Conservation (phyloP, 2,888 invertebrate genomes). For the Drosophila pegasa region DNA sequence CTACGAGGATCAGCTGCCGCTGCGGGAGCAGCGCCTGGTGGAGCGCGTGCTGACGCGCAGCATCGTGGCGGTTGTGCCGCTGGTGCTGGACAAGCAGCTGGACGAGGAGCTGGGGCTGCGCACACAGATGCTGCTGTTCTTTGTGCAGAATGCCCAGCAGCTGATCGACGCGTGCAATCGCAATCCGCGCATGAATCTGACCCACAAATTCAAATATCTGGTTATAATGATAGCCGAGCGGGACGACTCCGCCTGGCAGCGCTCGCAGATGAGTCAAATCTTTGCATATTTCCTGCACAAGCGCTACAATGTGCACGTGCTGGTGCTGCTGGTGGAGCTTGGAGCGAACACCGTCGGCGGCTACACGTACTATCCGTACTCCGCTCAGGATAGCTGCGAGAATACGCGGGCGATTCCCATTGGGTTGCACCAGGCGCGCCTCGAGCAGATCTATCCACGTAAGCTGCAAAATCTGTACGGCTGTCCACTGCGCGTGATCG, state of each 20-base stretch:
- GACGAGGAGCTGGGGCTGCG: conserved; percentile 4
- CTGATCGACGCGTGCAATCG: background rate
- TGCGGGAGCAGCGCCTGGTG: conserved; percentile 11
- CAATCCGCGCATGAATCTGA: conserved; percentile 1
- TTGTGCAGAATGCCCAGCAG: conserved; percentile 42
- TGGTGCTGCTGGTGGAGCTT: conserved; percentile 33
- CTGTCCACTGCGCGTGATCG: conserved; percentile 65
- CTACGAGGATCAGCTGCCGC: conserved; percentile 17
- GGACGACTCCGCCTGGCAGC: background rate
- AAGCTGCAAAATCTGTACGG: conserved; percentile 70
- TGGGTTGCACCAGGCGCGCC: background rate
- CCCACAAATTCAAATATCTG: conserved; percentile 28
- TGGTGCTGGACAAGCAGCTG: conserved; percentile 25
- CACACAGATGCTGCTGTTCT: conserved; percentile 35
- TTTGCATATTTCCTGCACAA: conserved; percentile 50
- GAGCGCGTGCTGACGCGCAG: conserved; percentile 4
- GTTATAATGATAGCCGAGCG: conserved; percentile 35
- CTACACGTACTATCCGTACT: conserved; percentile 54
- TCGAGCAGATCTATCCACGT: conserved; percentile 42
- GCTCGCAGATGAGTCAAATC: conserved; percentile 41
- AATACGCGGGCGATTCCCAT: conserved; percentile 28
- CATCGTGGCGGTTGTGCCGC: conserved; percentile 25
- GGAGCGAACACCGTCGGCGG: background rate
- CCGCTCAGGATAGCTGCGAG: conserved; percentile 14
- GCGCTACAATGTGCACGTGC: conserved; percentile 51